Percentiles rank a stretch among this genome's conserved stretches.
phyloP scores from a whole-genome alignment of 2,888 invertebrate species.

The Xylocampa areola region DNA sequence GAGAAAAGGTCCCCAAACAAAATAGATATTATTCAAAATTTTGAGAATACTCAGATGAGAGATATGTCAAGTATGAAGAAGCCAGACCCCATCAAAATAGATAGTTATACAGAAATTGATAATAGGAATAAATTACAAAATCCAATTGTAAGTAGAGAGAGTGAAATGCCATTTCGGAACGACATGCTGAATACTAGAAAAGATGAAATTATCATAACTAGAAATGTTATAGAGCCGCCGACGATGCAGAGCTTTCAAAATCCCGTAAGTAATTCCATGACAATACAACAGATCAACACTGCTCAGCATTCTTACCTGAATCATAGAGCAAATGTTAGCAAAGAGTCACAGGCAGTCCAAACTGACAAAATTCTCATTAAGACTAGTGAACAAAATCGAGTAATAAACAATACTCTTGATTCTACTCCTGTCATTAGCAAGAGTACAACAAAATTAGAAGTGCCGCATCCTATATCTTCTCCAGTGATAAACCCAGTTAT shows the following conservation, averaged over 20 bases:
- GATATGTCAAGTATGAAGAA: conserved; percentile 75
- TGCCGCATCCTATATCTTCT: conserved; percentile 86
- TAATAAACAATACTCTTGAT: conserved; percentile 73
- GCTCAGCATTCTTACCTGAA: conserved; percentile 80
- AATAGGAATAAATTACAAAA: conserved; percentile 73
- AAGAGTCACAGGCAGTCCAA: conserved; percentile 83
- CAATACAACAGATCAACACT: conserved; percentile 82
- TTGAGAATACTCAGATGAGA: conserved; percentile 77
- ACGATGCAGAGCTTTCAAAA: conserved; percentile 77
- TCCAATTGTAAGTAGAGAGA: conserved; percentile 74
- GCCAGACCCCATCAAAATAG: conserved; percentile 77
- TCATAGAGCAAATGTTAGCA: conserved; percentile 76
- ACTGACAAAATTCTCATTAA: conserved; percentile 81
- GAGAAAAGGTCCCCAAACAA: conserved; percentile 84
- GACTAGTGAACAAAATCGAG: conserved; percentile 74
- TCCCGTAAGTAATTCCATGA: conserved; percentile 81
- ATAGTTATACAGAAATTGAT: conserved; percentile 78
- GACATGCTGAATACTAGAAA: conserved; percentile 76
- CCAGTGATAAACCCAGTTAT: conserved; percentile 85
- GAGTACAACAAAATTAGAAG: conserved; percentile 82
- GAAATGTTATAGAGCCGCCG: conserved; percentile 79
- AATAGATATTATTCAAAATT: conserved; percentile 81
- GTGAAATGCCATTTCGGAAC: conserved; percentile 78
- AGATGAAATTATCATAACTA: conserved; percentile 82
- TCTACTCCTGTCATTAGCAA: conserved; percentile 78